Evolutionary conservation across 2,888 invertebrate species (phyloP).

Genomic region (Artemia sp.): DNA sequence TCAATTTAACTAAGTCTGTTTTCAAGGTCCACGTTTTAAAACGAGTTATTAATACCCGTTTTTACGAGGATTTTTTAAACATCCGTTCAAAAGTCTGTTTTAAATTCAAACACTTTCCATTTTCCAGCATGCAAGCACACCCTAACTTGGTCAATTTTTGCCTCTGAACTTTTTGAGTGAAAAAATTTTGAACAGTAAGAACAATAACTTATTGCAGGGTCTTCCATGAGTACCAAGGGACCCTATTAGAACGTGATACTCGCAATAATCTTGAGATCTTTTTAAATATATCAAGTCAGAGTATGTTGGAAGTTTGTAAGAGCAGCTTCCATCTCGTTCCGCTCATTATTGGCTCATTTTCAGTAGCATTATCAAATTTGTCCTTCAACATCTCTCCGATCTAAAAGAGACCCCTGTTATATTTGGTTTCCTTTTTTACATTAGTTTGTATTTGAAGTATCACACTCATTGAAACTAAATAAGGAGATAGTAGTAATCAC

Average conservation of each 20-base stretch:
- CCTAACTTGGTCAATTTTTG: too few relatives aligned
- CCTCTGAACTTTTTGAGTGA: too few relatives aligned
- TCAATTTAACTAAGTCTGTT: too few relatives aligned
- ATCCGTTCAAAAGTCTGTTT: too few relatives aligned
- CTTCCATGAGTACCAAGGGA: conserved; percentile 35
- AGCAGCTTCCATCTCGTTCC: conserved; percentile 28
- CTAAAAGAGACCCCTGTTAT: conserved; percentile 24
- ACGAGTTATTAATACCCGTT: too few relatives aligned
- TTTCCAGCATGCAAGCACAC: too few relatives aligned
- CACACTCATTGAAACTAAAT: not conserved
- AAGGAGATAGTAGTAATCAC: not conserved
- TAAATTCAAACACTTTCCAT: too few relatives aligned
- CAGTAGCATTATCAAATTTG: conserved; percentile 36
- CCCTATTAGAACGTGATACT: conserved; percentile 30
- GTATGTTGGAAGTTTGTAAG: conserved; percentile 30
- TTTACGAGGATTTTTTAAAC: too few relatives aligned
- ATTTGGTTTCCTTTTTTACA: too few relatives aligned
- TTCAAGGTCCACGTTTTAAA: too few relatives aligned
- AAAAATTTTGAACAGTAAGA: too few relatives aligned
- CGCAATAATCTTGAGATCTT: conserved; percentile 32
- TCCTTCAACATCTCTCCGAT: conserved; percentile 34
- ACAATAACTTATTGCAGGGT: conserved; percentile 31
- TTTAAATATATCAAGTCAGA: conserved; percentile 32
- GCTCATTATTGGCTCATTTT: conserved; percentile 30
- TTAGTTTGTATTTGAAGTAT: not conserved